Base-by-base conservation (phyloP, 2,797 vertebrate species). In the Syndactyla subalaris region DNA sequence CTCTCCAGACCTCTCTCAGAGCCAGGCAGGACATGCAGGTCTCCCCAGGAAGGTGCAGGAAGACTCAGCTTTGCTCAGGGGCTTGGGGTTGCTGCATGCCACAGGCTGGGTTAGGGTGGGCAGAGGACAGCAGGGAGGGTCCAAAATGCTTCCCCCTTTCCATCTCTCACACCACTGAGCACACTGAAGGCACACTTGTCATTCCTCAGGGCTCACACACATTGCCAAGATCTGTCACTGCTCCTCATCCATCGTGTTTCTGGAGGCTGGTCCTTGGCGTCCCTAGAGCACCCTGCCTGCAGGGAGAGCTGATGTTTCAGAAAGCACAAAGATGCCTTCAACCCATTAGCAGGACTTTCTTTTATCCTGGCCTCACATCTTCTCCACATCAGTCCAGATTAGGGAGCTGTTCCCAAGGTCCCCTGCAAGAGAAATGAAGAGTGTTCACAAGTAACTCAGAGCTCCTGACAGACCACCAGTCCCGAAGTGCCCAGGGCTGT, bases 371-470 rank as follows among this genome's bases (percentile, higher is more conserved):
- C 46, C 43, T 87, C 68, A 43, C 16, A 24, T 61, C 62, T 91
- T 52, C 41, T 94, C 85, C 24, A 12, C 20, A 5, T 11, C n/a
- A 51, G 29, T 38, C 72, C 18, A 11, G 32, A 73, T 62, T 19
- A 84, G 29, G 52, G 9, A 95, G 67, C 27, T 86, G 38, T 46
- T 85, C 66, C 86, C 83, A 49, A 83, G 71, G 70, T 32, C 70
- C 13, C 79, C 95, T 96, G 94, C 52, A 96, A 96, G 15, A 95
- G 83, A 96, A 94, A 91, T 92, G 14, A 70, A 84, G 27, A 36
- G 13, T 46, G 48, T 88, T 96, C 73, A 88, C 73, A 84, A 92
- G 55, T n/a, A 85, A 57, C 48, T 66, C 58, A 23, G 4, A 59
- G 36, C 9, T 75, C 10, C 24, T 0, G 2, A 30, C 30, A 55